Base-by-base conservation (phyloP, 1,140 invertebrate species). In the Pseudomyrmex pallidus region DNA sequence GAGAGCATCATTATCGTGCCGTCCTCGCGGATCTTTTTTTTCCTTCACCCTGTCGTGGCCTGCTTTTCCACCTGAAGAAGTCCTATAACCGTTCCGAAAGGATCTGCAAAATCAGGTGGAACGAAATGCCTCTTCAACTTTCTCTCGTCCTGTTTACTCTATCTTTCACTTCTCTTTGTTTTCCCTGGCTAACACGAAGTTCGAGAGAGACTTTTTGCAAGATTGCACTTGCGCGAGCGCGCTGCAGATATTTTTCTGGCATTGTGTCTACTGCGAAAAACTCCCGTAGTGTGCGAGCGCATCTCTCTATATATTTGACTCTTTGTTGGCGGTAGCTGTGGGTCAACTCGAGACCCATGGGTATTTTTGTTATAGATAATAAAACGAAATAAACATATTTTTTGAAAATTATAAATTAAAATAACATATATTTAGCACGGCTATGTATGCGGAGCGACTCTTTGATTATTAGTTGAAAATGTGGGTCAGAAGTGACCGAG, bases 1-100 rank as follows among this genome's bases (percentile, higher is more conserved):
- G 56, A 74, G 68, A 64, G 48, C 62, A 54, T 85, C 63, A 83
- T 82, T 74, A 85, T 74, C 77, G 54, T 77, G 52, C 44, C 20
- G 61, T 74, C 50, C n/a, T 78, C 52, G 57, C 57, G 25, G 2
- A 61, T 12, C 50, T 56, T 56, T 68, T 73, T 54, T 57, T 63
- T 54, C n/a, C 20, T 46, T 72, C 12, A 4, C 22, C 22, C 25
- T 25, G 25, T 13, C 25, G 22, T 44, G 22, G 56, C 56, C 56
- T 77, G 35, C 17, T 85, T 57, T 57, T 22, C 17, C 22, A 64
- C 10, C 10, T 15, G 82, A 57, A 66, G 17, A 70, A 59, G 50
- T 50, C 54, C 66, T 46, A 15, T 20, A 17, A 35, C 3, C 17
- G 63, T 46, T 15, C 25, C 7, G 25, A 50, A 61, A 85, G 68